Conservation (phyloP, 2,113 vertebrate species). For the Ranitomeya imitator region DNA sequence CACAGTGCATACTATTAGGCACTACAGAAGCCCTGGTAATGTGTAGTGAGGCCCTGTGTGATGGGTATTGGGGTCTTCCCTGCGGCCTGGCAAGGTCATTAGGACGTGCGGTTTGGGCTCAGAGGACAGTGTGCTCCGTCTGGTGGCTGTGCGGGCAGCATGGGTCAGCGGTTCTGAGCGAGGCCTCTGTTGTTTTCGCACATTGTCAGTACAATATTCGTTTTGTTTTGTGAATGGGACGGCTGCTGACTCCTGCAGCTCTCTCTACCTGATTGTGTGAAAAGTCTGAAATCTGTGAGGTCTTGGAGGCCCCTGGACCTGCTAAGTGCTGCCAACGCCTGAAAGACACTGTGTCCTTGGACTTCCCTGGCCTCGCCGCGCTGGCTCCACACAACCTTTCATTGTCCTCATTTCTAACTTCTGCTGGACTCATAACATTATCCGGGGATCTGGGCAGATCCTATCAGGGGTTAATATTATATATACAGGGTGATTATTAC, state of each 20-base stretch:
- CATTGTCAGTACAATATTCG: constrained; percentile 92
- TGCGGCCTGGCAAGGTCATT: neutral
- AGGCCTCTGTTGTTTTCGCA: constrained; percentile 90
- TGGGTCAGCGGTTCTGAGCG: constrained; percentile 79
- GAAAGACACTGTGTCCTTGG: constrained; percentile 90
- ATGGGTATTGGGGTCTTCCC: neutral
- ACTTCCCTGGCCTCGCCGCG: constrained; percentile 58
- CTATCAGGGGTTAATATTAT: neutral
- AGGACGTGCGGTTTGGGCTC: neutral
- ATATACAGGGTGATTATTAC: no score
- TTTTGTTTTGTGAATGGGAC: constrained; percentile 82
- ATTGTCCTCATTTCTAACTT: constrained; percentile 1
- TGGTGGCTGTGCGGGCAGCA: constrained; percentile 65
- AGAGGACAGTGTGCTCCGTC: neutral
- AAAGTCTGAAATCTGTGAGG: constrained; percentile 87
- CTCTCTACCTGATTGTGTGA: constrained; percentile 92
- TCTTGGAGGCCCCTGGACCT: constrained; percentile 77
- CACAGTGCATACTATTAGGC: no score
- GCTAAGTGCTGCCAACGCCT: constrained; percentile 86
- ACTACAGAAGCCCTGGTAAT: no score
- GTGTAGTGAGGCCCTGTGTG: neutral
- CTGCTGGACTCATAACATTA: neutral
- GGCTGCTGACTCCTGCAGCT: constrained; percentile 69
- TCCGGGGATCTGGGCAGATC: neutral
- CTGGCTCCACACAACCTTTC: constrained; percentile 2